Percentiles rank a stretch among this genome's conserved stretches.
phyloP scores from a whole-genome alignment of 2,113 vertebrate genomes.

The Trogon surrucura region DNA sequence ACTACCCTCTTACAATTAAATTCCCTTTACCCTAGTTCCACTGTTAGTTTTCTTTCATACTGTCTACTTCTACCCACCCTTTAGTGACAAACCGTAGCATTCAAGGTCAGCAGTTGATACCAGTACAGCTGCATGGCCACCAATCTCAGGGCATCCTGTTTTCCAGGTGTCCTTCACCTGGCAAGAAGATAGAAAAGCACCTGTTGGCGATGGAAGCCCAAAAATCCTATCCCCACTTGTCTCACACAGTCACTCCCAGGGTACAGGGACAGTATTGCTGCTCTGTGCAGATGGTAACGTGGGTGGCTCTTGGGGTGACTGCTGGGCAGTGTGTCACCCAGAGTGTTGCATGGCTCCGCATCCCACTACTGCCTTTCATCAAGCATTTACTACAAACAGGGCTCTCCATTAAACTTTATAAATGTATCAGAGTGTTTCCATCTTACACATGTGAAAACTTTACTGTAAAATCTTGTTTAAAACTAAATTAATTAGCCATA shows the following conservation, averaged over 20 bases:
- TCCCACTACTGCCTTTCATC: not conserved
- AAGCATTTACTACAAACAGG: not conserved
- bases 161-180: not conserved
- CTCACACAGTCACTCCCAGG: fast-evolving
- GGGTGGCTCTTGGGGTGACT: not conserved
- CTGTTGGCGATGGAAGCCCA: not conserved
- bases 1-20: not conserved
- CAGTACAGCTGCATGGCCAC: not conserved
- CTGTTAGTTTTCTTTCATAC: not conserved
- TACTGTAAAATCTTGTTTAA: not conserved
- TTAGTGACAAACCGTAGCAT: not conserved
- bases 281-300: fast-evolving
- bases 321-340: not conserved
- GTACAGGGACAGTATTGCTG: fast-evolving
- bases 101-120: not conserved
- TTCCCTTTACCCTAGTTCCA: not conserved
- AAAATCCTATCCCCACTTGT: not conserved
- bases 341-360: fast-evolving
- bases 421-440: not conserved
- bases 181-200: not conserved
- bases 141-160: not conserved
- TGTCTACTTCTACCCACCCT: not conserved
- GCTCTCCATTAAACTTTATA: not conserved
- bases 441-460: not conserved
- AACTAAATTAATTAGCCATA: not conserved